phyloP scores from a whole-genome alignment of 2,113 vertebrate species.

The Cephalophus harveyi region DNA sequence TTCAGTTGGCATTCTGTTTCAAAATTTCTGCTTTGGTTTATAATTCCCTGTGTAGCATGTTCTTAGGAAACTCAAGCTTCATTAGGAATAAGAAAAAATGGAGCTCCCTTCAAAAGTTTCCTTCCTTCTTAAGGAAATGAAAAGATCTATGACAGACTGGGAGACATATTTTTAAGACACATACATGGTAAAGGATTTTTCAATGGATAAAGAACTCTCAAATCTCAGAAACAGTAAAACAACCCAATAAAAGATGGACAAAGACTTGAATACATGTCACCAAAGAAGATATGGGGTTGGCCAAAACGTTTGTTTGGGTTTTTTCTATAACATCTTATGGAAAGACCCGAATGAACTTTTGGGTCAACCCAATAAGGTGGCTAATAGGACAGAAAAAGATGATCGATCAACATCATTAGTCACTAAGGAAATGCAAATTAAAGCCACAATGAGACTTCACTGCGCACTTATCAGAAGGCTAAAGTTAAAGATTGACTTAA shows the following conservation, averaged over 20 bases:
- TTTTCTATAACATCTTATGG: background rate
- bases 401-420: background rate
- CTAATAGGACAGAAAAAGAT: background rate
- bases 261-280: background rate
- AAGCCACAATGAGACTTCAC: background rate
- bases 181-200: background rate
- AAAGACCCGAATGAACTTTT: background rate
- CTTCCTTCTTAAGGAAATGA: background rate
- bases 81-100: background rate
- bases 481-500: background rate
- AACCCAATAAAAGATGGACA: background rate
- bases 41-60: background rate
- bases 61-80: background rate
- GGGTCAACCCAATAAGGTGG: background rate
- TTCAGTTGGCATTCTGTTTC: background rate
- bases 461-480: background rate
- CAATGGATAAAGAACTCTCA: background rate
- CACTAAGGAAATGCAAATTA: background rate
- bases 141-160: background rate
- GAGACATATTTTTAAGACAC: background rate
- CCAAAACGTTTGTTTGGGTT: background rate
- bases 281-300: background rate
- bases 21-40: slow-evolving; percentile 7
- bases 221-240: background rate
- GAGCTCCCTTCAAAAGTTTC: background rate